These are phyloP conservation scores for Mizuhopecten yessoensis DNA, from an alignment of 1,140 invertebrate species.

Conservation along the genomic window DNA sequence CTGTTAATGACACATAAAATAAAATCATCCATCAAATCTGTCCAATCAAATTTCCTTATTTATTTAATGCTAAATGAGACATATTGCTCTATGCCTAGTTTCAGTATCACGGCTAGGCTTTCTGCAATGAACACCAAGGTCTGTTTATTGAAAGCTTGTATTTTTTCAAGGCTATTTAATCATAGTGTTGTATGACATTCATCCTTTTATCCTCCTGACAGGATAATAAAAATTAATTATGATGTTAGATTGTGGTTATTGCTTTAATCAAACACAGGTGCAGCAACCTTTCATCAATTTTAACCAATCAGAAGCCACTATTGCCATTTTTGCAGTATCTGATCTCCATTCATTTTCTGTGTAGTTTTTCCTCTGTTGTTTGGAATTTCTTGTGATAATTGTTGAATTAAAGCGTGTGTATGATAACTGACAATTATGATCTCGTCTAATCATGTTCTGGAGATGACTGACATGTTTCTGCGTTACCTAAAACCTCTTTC, in stretches of 20 bases:
- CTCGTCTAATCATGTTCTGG: not conserved
- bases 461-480: not conserved
- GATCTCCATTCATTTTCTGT: not conserved
- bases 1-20: not conserved
- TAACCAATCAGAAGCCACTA: not conserved
- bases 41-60: not conserved
- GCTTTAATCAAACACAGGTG: not conserved
- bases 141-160: not conserved
- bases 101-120: not conserved
- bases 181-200: not conserved
- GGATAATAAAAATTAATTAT: constrained; percentile 32
- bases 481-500: not conserved
- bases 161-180: not conserved
- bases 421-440: not conserved
- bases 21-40: not conserved
- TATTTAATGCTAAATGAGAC: not conserved
- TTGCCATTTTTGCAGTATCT: not conserved
- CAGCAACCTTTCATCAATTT: constrained; percentile 24
- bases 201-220: not conserved
- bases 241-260: not conserved
- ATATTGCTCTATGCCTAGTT: not conserved
- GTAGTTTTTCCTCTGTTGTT: not conserved
- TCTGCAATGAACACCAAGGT: no score
- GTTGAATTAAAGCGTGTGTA: no score
- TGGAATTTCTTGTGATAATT: not conserved